Evolutionary conservation across 2,113 vertebrate genomes (phyloP).

Genomic region (Onychostoma macrolepis): DNA sequence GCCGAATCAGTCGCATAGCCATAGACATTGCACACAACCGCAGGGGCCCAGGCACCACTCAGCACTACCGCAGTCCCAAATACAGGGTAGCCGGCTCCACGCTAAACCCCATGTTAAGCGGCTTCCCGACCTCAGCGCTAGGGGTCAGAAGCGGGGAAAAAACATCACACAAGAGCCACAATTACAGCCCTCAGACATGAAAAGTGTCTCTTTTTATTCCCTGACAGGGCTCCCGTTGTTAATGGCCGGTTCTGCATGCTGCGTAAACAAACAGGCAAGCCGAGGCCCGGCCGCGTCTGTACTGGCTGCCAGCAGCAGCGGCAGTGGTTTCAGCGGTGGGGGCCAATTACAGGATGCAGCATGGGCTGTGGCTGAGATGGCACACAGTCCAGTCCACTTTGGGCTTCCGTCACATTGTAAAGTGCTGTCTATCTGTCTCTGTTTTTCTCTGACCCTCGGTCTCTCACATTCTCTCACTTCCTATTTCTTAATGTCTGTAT

Average conservation of each 20-base stretch:
- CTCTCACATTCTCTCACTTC: background rate
- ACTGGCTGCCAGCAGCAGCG: conserved; percentile 65
- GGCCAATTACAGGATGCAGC: conserved; percentile 75
- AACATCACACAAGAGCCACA: conserved; percentile 80
- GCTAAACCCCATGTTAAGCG: conserved; percentile 66
- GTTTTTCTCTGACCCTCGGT: conserved; percentile 11
- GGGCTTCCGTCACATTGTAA: conserved; percentile 30
- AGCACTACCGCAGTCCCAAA: conserved; percentile 68
- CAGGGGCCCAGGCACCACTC: conserved; percentile 61
- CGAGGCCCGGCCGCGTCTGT: conserved; percentile 53
- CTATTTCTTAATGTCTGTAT: background rate
- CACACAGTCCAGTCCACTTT: conserved; percentile 59
- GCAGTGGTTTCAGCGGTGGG: conserved; percentile 73
- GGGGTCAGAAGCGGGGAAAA: conserved; percentile 73
- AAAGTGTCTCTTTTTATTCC: conserved; percentile 78
- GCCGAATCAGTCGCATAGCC: conserved; percentile 64
- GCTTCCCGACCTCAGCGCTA: conserved; percentile 70
- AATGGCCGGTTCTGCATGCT: conserved; percentile 71
- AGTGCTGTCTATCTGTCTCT: conserved; percentile 22
- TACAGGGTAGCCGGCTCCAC: conserved; percentile 65
- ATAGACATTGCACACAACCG: conserved; percentile 66
- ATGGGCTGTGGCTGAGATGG: conserved; percentile 71
- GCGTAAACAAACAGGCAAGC: conserved; percentile 76
- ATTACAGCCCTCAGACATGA: conserved; percentile 80
- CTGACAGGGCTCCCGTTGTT: conserved; percentile 76